Evolutionary conservation across 2,797 vertebrate genomes (phyloP).

Genomic region (Xerus rutilus): DNA sequence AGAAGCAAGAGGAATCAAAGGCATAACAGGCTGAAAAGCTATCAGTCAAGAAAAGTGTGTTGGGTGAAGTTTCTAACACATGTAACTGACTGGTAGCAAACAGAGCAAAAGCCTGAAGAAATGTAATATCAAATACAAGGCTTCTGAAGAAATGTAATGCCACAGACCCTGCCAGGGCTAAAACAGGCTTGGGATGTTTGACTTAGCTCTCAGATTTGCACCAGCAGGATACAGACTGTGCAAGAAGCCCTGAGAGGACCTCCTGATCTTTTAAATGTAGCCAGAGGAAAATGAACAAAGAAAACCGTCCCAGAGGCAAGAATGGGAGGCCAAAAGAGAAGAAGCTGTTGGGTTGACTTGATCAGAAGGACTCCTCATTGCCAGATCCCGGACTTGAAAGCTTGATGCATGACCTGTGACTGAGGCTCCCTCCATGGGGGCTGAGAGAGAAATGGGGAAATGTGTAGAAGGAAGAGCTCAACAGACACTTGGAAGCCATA

Average conservation of each 20-base stretch:
- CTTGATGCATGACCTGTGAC: not conserved
- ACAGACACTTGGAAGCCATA: not conserved
- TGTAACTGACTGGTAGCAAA: not conserved
- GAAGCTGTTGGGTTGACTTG: not conserved
- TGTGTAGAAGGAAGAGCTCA: not conserved
- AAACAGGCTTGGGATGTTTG: not conserved
- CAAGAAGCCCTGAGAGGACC: not conserved
- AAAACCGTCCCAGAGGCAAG: not conserved
- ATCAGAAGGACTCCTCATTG: not conserved
- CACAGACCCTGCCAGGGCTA: not conserved
- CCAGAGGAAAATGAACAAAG: not conserved
- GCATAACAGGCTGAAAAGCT: not conserved
- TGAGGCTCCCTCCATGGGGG: not conserved
- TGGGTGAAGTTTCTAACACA: not conserved
- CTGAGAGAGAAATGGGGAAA: not conserved
- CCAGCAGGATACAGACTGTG: not conserved
- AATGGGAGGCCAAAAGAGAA: not conserved
- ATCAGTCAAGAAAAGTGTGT: not conserved
- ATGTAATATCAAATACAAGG: not conserved
- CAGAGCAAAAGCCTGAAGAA: not conserved
- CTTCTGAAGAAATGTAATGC: not conserved
- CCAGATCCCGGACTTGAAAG: not conserved
- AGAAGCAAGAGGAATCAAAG: not conserved
- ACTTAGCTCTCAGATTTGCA: not conserved
- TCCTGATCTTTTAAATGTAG: not conserved